Percentiles rank a stretch among this genome's conserved stretches.
Evolutionary conservation across 2,113 vertebrate species (phyloP).

Genomic region (Pachycephala philippinensis): DNA sequence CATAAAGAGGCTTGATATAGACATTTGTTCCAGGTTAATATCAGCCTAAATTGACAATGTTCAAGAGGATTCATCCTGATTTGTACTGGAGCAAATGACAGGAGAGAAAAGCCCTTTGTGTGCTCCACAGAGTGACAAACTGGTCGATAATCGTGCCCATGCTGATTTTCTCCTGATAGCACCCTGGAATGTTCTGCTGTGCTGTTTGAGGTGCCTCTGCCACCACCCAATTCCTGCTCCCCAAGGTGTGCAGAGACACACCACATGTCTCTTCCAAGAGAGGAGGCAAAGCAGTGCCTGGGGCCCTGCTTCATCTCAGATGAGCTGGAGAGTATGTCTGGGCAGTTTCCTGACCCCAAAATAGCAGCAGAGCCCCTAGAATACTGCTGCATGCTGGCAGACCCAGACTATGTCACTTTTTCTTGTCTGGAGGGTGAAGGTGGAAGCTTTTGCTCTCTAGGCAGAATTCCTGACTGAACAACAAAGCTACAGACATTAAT

Average conservation of each 20-base stretch:
- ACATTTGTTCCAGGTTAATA: not conserved
- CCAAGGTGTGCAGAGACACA: not conserved
- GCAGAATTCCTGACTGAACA: not conserved
- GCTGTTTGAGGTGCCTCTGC: not conserved
- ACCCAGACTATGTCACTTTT: not conserved
- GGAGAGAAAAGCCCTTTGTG: not conserved
- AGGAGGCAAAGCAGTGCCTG: not conserved
- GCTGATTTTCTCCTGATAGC: not conserved
- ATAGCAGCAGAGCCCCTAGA: not conserved
- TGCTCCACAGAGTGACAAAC: fast-evolving
- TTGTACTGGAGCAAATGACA: not conserved
- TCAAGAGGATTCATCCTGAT: not conserved
- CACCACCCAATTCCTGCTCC: not conserved
- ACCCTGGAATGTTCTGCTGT: not conserved
- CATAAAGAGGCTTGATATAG: not conserved
- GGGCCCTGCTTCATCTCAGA: not conserved
- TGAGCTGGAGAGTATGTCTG: not conserved
- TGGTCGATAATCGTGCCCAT: not conserved
- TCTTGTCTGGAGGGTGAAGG: not conserved
- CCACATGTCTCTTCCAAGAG: not conserved
- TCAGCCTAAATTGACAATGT: not conserved
- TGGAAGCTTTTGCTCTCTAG: not conserved
- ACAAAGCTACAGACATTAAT: not conserved
- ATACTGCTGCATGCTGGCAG: fast-evolving
- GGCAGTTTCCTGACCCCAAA: not conserved